These are phyloP conservation scores for Gnathonemus echidnorhynchus DNA, from an alignment of 2,113 vertebrate genomes.

Conservation along the genomic window DNA sequence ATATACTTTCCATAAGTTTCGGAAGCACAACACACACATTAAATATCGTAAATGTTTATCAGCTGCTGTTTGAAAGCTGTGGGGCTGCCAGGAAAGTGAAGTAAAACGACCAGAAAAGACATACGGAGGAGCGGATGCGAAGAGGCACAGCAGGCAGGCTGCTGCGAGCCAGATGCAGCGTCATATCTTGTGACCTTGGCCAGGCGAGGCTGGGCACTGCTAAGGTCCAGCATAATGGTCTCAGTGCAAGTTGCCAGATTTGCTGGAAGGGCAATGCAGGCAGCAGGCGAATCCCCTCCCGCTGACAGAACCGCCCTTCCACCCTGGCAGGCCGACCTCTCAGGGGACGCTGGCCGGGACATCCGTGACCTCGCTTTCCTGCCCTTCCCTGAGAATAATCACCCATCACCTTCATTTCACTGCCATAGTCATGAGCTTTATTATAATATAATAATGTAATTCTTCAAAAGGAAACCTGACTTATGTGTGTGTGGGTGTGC, in stretches of 20 bases:
- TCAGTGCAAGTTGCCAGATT: not conserved
- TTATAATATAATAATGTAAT: not conserved
- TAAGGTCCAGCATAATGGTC: not conserved
- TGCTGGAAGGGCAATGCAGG: slow-evolving; percentile 1
- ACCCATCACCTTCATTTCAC: not conserved
- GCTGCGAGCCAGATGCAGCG: not conserved
- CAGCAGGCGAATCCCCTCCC: not conserved
- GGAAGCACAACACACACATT: not conserved
- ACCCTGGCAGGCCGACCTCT: slow-evolving; percentile 9
- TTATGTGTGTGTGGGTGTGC: not conserved
- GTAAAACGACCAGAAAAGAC: not conserved
- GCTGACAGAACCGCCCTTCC: slow-evolving; percentile 17
- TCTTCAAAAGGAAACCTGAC: not conserved
- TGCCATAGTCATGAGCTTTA: not conserved
- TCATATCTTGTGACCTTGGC: not conserved
- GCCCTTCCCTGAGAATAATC: slow-evolving; percentile 25
- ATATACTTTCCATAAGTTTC: not conserved
- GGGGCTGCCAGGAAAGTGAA: not conserved
- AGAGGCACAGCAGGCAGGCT: not conserved
- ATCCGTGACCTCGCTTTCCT: slow-evolving; percentile 26
- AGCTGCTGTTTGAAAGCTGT: not conserved
- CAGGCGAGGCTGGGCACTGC: not conserved
- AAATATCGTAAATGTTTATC: not conserved
- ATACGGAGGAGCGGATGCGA: not conserved
- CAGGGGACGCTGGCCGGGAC: slow-evolving; percentile 20